phyloP scores from a whole-genome alignment of 2,888 invertebrate species.

The Drosophila buzzatii region DNA sequence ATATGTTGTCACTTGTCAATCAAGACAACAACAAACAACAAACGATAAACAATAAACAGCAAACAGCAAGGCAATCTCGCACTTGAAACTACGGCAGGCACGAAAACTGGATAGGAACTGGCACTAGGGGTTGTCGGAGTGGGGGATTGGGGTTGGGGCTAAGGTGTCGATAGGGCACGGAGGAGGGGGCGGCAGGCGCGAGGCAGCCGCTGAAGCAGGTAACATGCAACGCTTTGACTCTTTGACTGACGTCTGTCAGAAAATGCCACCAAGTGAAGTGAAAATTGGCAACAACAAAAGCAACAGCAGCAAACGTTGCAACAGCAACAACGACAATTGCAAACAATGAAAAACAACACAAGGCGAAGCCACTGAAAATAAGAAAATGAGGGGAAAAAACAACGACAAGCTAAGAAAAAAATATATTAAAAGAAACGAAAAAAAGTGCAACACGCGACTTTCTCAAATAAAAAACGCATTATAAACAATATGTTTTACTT shows the following conservation, averaged over 20 bases:
- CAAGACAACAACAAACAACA: constrained; percentile 59
- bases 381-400: constrained; percentile 13
- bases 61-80: constrained; percentile 42
- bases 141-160: not conserved
- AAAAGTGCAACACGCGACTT: constrained; percentile 76
- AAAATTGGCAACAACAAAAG: constrained; percentile 70
- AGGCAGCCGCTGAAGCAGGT: constrained; percentile 9
- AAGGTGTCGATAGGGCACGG: constrained; percentile 25
- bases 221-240: constrained; percentile 62
- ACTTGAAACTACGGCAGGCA: constrained; percentile 59
- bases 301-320: constrained; percentile 2
- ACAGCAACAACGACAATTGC: constrained; percentile 3
- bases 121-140: constrained; percentile 21
- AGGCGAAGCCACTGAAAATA: constrained; percentile 51
- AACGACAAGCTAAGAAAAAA: constrained; percentile 8
- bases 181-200: not conserved
- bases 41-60: constrained; percentile 35
- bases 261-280: constrained; percentile 78
- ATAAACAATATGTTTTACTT: constrained; percentile 71
- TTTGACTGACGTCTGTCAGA: constrained; percentile 79
- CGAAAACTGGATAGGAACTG: constrained; percentile 35
- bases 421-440: constrained; percentile 23
- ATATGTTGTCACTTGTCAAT: constrained; percentile 82
- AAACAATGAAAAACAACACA: constrained; percentile 45
- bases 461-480: constrained; percentile 78